phyloP scores from a whole-genome alignment of 2,888 invertebrate species.

The Drosophila aldrichi region DNA sequence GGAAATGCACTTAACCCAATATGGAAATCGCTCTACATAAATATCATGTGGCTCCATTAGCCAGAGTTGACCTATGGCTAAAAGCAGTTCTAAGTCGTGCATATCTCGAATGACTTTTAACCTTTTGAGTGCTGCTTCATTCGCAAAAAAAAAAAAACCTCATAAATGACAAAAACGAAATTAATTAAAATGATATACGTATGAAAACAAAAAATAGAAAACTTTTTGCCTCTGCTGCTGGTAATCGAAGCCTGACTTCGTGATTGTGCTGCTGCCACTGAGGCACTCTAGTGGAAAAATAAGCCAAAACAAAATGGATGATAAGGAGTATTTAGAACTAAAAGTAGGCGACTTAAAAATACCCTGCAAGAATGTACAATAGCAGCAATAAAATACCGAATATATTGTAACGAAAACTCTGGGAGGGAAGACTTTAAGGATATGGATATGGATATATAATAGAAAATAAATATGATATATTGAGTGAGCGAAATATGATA shows the following conservation, averaged over 20 bases:
- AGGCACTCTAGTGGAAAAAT: conserved; percentile 2
- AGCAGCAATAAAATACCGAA: neutral
- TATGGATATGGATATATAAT: neutral
- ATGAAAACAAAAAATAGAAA: conserved; percentile 6
- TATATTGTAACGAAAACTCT: neutral
- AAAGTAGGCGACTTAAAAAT: neutral
- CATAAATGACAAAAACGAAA: conserved; percentile 15
- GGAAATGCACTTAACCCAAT: neutral
- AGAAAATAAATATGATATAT: neutral
- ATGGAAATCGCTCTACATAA: neutral
- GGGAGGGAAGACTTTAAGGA: neutral
- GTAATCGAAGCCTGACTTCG: conserved; percentile 6
- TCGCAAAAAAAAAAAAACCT: neutral
- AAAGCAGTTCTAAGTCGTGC: neutral
- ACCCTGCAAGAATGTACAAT: neutral
- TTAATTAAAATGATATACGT: conserved; percentile 17
- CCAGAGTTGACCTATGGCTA: neutral
- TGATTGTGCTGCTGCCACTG: conserved; percentile 10
- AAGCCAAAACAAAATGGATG: conserved; percentile 3
- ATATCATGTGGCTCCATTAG: neutral
- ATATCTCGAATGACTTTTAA: neutral
- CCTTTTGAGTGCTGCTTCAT: conserved; percentile 1
- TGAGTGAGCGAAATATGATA: no score
- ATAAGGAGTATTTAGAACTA: neutral
- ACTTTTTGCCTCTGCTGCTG: neutral